Conservation (phyloP, 1,140 invertebrate species). For the Drosophila tsacasi region DNA sequence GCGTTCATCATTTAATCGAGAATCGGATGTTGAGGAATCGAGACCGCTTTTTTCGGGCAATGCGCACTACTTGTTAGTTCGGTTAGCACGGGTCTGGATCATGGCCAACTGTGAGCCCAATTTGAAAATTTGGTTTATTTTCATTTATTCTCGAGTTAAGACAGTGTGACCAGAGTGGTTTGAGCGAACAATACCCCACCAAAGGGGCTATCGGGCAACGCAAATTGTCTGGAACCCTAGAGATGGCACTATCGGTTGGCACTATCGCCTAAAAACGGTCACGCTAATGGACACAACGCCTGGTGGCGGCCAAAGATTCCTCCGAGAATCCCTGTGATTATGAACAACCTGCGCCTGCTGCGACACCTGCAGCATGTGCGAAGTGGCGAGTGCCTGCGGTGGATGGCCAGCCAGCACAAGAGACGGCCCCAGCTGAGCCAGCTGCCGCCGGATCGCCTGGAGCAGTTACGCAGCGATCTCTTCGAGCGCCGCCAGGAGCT, state of each 20-base stretch:
- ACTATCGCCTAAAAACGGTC: not conserved
- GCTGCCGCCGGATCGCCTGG: slow-evolving; percentile 53
- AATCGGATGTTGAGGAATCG: not conserved
- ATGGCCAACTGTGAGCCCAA: slow-evolving; percentile 13
- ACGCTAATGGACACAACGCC: not conserved
- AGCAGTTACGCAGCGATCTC: slow-evolving; percentile 53
- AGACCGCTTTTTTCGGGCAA: not conserved
- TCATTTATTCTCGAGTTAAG: slow-evolving; percentile 7
- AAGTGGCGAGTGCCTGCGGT: not conserved
- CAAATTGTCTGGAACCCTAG: not conserved
- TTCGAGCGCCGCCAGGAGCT: slow-evolving; percentile 45
- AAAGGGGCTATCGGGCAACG: not conserved
- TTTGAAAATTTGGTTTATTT: slow-evolving; percentile 19
- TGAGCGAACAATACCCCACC: not conserved
- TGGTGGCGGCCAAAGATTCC: not conserved
- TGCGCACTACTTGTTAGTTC: slow-evolving; percentile 6
- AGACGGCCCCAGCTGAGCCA: slow-evolving; percentile 40
- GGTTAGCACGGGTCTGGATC: not conserved
- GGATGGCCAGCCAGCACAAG: slow-evolving; percentile 60
- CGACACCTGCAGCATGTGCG: slow-evolving; percentile 20
- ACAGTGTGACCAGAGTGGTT: not conserved
- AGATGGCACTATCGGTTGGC: not conserved
- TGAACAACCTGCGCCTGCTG: slow-evolving; percentile 59
- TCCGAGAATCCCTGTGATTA: not conserved
- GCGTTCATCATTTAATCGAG: slow-evolving; percentile 56